Evolutionary conservation across 2,888 invertebrate genomes (phyloP).

Genomic region (Hirudinaria manillensis): DNA sequence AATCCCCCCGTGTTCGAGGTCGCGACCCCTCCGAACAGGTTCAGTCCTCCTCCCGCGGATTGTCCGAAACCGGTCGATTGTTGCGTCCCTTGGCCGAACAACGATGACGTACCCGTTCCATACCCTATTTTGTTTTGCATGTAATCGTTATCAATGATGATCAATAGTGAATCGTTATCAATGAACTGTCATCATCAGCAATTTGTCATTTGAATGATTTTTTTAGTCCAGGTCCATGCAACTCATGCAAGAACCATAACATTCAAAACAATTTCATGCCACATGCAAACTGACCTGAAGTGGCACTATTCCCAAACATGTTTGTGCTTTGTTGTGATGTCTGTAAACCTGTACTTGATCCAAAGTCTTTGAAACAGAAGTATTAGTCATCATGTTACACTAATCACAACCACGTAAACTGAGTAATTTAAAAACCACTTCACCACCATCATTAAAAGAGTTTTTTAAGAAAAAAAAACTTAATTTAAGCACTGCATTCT

Average conservation of each 20-base stretch:
- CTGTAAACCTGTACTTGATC: not conserved
- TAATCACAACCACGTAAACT: no score
- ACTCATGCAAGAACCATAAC: conserved; percentile 2
- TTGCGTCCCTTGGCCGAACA: conserved; percentile 38
- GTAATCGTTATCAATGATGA: not conserved
- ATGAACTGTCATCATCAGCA: not conserved
- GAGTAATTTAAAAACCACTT: not conserved
- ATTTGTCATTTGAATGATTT: not conserved
- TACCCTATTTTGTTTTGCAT: not conserved
- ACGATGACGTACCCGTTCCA: conserved; percentile 21
- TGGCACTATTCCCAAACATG: conserved; percentile 6
- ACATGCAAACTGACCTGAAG: not conserved
- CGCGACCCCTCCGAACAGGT: not conserved
- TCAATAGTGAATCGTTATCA: not conserved
- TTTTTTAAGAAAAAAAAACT: not conserved
- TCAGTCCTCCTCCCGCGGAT: not conserved
- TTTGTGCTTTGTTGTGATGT: not conserved
- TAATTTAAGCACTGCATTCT: not conserved
- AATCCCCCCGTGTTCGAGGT: conserved; percentile 13
- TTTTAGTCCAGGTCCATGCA: not conserved
- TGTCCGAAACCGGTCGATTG: conserved; percentile 21
- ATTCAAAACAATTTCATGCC: not conserved
- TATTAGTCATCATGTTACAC: not conserved
- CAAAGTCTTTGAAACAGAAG: not conserved
- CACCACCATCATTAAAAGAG: not conserved